phyloP scores from a whole-genome alignment of 2,888 invertebrate genomes.

The Cerastoderma edule region DNA sequence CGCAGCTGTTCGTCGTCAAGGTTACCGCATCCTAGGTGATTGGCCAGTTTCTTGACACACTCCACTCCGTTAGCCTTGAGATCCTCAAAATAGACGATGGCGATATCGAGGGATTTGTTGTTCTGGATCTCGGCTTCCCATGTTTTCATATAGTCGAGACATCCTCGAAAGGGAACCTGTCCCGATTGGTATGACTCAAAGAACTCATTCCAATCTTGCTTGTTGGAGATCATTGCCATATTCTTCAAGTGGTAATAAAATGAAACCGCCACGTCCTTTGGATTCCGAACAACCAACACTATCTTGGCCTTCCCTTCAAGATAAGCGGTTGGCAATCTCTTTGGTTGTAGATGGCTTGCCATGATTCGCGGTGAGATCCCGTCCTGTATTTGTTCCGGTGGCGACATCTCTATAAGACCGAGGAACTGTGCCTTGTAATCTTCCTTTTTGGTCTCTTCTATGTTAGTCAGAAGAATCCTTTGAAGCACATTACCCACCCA shows the following conservation, averaged over 20 bases:
- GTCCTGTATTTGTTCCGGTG: background rate
- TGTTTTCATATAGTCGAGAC: background rate
- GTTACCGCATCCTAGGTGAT: background rate
- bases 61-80: conserved; percentile 9
- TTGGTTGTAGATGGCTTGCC: conserved; percentile 8
- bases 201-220: conserved; percentile 15
- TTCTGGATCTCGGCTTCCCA: conserved; percentile 6
- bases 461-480: background rate
- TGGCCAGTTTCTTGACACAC: conserved; percentile 5
- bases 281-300: conserved; percentile 8
- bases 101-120: conserved; percentile 5
- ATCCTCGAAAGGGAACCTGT: background rate
- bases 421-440: background rate
- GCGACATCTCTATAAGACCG: background rate
- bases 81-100: conserved; percentile 3
- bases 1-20: conserved; percentile 1
- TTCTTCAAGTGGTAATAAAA: conserved; percentile 10
- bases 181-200: conserved; percentile 1
- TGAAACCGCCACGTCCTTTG: conserved; percentile 16
- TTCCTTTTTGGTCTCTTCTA: background rate
- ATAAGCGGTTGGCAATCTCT: background rate
- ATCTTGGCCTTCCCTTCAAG: conserved; percentile 5
- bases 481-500: background rate
- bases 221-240: background rate
- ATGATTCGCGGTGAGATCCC: background rate